phyloP scores from a whole-genome alignment of 2,888 invertebrate species.

The Nemoura dubitans region DNA sequence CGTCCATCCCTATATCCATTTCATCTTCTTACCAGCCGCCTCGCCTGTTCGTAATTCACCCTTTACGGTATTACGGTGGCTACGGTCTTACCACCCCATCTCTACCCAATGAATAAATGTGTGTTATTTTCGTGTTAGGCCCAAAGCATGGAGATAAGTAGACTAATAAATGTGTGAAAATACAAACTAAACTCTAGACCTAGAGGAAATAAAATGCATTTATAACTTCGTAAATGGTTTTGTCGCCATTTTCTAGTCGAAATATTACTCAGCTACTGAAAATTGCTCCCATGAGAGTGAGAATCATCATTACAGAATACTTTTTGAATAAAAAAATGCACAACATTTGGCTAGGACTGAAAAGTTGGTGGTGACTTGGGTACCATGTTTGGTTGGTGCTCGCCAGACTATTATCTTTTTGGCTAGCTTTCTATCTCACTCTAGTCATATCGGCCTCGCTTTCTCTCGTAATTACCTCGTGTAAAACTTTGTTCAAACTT shows the following conservation, averaged over 20 bases:
- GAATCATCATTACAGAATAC: background rate
- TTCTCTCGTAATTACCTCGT: conserved; percentile 33
- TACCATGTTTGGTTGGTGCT: background rate
- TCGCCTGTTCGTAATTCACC: background rate
- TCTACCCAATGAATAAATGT: background rate
- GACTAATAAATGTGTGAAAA: background rate
- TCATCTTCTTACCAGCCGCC: background rate
- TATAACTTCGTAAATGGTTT: background rate
- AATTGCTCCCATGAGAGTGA: background rate
- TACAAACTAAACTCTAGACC: background rate
- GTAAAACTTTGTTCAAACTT: conserved; percentile 33
- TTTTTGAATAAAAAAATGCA: background rate
- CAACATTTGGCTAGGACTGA: background rate
- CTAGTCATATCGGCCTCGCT: conserved; percentile 16
- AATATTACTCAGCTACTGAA: background rate
- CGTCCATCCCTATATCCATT: background rate
- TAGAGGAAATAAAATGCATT: conserved; percentile 3
- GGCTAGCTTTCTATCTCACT: conserved; percentile 2
- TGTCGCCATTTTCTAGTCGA: background rate
- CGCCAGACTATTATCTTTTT: background rate
- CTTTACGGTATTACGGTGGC: background rate
- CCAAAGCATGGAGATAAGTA: background rate
- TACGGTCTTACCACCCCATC: background rate
- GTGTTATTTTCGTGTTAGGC: background rate
- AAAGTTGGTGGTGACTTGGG: background rate